These are phyloP conservation scores for Cylindroiulus punctatus DNA, from an alignment of 2,888 invertebrate genomes.

Conservation along the genomic window DNA sequence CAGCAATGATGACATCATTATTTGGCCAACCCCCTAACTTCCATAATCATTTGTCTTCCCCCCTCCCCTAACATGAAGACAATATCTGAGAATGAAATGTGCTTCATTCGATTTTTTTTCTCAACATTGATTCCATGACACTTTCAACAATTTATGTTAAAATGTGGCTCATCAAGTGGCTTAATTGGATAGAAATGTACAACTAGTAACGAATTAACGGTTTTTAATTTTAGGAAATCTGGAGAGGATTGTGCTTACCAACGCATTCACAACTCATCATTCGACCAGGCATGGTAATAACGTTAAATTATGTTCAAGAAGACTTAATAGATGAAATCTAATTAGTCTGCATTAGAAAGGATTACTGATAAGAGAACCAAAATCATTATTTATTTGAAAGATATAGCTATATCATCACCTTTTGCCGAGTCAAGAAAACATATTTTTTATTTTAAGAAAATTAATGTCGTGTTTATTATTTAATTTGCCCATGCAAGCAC, in stretches of 20 bases:
- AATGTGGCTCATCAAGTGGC: no score
- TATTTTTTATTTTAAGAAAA: slow-evolving; percentile 26
- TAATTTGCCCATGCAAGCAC: not conserved
- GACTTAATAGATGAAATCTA: slow-evolving; percentile 47
- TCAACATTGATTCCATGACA: not conserved
- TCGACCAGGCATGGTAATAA: slow-evolving; percentile 54
- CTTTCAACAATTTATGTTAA: no score
- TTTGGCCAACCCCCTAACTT: no score
- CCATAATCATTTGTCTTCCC: no score
- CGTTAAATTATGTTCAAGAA: slow-evolving; percentile 51
- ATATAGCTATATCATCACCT: not conserved
- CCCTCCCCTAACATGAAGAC: no score
- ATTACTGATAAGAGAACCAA: not conserved
- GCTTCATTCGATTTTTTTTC: no score
- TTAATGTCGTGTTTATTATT: slow-evolving; percentile 20
- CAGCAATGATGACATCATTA: no score
- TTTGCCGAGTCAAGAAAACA: not conserved
- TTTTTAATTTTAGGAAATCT: slow-evolving; percentile 49
- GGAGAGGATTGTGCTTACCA: slow-evolving; percentile 50
- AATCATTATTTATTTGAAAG: not conserved
- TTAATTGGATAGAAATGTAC: not conserved
- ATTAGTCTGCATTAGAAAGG: not conserved
- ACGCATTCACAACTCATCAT: slow-evolving; percentile 4
- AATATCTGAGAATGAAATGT: no score
- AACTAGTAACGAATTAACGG: not conserved